These are phyloP conservation scores for Trissolcus japonicus DNA, from an alignment of 2,888 invertebrate species.

Conservation along the genomic window DNA sequence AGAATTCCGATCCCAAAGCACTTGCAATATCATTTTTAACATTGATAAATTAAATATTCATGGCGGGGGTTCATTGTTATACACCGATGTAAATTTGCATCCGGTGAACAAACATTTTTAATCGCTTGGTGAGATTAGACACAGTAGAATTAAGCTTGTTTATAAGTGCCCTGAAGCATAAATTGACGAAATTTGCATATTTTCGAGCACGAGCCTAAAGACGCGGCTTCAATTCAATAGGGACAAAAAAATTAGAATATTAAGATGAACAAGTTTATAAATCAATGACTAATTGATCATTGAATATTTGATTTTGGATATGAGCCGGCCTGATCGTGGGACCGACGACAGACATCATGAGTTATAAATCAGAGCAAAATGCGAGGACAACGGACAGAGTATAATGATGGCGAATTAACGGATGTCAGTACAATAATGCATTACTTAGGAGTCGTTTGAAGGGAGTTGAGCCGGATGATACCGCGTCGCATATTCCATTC, in stretches of 20 bases:
- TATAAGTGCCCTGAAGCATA: background rate
- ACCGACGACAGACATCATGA: background rate
- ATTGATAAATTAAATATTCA: too few relatives aligned
- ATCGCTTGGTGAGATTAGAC: background rate
- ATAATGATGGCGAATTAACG: conserved; percentile 36
- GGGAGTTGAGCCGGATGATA: conserved; percentile 22
- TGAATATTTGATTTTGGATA: background rate
- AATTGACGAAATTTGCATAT: background rate
- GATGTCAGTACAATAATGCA: conserved; percentile 28
- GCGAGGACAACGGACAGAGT: conserved; percentile 8
- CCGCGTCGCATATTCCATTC: conserved; percentile 23
- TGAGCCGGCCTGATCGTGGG: background rate
- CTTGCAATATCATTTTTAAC: too few relatives aligned
- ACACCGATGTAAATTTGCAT: background rate
- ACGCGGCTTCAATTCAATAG: too few relatives aligned
- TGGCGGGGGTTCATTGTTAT: too few relatives aligned
- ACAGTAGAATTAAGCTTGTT: background rate
- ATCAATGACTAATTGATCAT: too few relatives aligned
- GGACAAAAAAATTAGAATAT: too few relatives aligned
- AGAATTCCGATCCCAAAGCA: too few relatives aligned
- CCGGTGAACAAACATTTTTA: background rate
- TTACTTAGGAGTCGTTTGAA: conserved; percentile 34
- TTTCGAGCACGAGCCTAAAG: background rate
- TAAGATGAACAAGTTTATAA: too few relatives aligned
- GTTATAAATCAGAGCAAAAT: conserved; percentile 16